Conservation (phyloP, 2,113 vertebrate species). For the Turnix velox region DNA sequence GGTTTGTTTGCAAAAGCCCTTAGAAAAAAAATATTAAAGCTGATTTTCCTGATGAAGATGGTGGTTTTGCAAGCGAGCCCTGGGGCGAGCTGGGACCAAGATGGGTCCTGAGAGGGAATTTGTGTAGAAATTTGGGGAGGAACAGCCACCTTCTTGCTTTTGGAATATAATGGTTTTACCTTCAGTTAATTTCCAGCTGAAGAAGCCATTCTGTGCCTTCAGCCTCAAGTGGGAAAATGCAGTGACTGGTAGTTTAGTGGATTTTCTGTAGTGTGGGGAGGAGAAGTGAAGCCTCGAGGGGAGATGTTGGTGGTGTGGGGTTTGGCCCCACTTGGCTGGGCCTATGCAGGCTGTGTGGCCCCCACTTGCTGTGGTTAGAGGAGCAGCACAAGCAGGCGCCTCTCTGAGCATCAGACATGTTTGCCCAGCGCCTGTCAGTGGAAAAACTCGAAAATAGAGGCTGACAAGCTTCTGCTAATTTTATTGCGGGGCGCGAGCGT, state of each 20-base stretch:
- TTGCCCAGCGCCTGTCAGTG: constrained; percentile 70
- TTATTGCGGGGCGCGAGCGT: constrained; percentile 69
- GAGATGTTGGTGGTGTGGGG: too few species aligned
- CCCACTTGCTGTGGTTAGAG: too few species aligned
- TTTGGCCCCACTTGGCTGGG: too few species aligned
- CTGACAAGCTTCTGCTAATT: constrained; percentile 81
- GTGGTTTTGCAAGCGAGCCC: constrained; percentile 2
- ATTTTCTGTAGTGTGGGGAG: not conserved
- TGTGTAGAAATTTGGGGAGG: not conserved
- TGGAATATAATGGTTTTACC: not conserved
- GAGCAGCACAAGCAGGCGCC: too few species aligned
- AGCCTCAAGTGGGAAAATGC: not conserved
- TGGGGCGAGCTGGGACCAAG: not conserved
- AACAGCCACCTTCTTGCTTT: not conserved
- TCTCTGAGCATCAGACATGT: constrained; percentile 57
- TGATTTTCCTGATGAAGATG: not conserved
- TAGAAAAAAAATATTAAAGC: not conserved
- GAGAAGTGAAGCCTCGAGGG: not conserved
- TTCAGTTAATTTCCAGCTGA: not conserved
- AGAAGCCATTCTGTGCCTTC: not conserved
- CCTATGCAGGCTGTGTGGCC: too few species aligned
- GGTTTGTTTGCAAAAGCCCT: not conserved
- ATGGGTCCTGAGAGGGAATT: not conserved
- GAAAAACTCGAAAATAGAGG: constrained; percentile 67
- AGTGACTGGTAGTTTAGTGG: not conserved